These are phyloP conservation scores for Tolmerus cingulatus DNA, from an alignment of 2,888 invertebrate genomes.

Conservation along the genomic window DNA sequence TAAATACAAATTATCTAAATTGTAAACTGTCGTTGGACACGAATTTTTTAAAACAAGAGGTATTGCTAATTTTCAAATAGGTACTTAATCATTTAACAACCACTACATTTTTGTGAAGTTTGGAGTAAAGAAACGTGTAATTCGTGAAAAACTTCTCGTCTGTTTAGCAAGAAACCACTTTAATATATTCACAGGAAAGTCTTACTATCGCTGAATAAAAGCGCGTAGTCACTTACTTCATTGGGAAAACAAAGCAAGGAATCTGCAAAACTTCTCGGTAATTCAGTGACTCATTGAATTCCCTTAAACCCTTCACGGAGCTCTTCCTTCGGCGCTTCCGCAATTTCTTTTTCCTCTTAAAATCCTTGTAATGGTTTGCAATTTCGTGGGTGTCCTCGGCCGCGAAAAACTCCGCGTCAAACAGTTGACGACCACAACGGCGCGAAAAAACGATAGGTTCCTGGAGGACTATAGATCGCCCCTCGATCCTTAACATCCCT, in stretches of 20 bases:
- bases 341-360: slow-evolving; percentile 49
- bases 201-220: neutral
- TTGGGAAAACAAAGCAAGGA: slow-evolving; percentile 49
- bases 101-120: too few species aligned
- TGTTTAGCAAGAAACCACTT: too few species aligned
- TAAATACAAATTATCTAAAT: too few species aligned
- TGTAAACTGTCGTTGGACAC: too few species aligned
- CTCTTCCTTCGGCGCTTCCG: slow-evolving; percentile 24
- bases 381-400: slow-evolving; percentile 56
- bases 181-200: neutral
- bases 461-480: neutral
- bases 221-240: slow-evolving; percentile 21
- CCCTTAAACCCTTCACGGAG: slow-evolving; percentile 38
- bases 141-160: too few species aligned
- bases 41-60: too few species aligned
- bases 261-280: slow-evolving; percentile 48
- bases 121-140: too few species aligned
- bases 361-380: slow-evolving; percentile 61
- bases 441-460: neutral
- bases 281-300: neutral
- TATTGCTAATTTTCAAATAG: too few species aligned
- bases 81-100: too few species aligned
- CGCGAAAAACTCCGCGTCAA: neutral
- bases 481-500: neutral
- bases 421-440: neutral